Percentiles rank a stretch among this genome's conserved stretches.
phyloP scores from a whole-genome alignment of 2,888 invertebrate species.

The Drosophila prostipennis region DNA sequence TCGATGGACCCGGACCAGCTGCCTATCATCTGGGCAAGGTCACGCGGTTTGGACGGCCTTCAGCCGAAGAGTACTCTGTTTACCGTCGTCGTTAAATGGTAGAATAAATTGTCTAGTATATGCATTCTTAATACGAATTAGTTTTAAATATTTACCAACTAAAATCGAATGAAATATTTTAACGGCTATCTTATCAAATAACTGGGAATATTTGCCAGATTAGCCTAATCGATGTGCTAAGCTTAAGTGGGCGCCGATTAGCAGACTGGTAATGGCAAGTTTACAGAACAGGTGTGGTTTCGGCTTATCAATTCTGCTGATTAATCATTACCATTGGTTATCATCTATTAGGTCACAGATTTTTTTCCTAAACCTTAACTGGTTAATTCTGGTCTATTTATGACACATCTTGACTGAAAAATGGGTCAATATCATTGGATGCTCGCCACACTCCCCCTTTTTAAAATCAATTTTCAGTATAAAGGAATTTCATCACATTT shows the following conservation, averaged over 20 bases:
- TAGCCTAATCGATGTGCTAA: slow-evolving; percentile 13
- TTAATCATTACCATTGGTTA: background rate
- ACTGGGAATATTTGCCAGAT: slow-evolving; percentile 9
- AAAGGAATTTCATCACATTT: slow-evolving; percentile 31
- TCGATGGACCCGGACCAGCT: slow-evolving; percentile 34
- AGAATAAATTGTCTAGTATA: background rate
- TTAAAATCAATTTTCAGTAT: slow-evolving; percentile 35
- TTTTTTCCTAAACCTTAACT: background rate
- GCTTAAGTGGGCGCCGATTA: slow-evolving; percentile 20
- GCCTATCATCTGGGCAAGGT: slow-evolving; percentile 26
- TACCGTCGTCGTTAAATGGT: slow-evolving; percentile 7
- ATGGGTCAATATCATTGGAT: slow-evolving; percentile 16
- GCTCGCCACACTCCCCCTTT: background rate
- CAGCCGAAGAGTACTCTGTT: background rate
- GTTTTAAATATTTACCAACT: background rate
- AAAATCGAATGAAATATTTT: background rate
- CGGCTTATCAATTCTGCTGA: background rate
- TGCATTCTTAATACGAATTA: background rate
- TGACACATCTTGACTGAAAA: slow-evolving; percentile 1
- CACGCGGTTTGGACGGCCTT: slow-evolving; percentile 22
- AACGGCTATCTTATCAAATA: slow-evolving; percentile 15
- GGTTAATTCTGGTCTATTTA: background rate
- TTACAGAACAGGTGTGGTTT: slow-evolving; percentile 8
- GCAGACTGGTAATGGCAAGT: background rate
- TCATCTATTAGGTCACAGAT: slow-evolving; percentile 6